These are phyloP conservation scores for Lottia gigantea DNA, from an alignment of 2,888 invertebrate species.

Conservation along the genomic window DNA sequence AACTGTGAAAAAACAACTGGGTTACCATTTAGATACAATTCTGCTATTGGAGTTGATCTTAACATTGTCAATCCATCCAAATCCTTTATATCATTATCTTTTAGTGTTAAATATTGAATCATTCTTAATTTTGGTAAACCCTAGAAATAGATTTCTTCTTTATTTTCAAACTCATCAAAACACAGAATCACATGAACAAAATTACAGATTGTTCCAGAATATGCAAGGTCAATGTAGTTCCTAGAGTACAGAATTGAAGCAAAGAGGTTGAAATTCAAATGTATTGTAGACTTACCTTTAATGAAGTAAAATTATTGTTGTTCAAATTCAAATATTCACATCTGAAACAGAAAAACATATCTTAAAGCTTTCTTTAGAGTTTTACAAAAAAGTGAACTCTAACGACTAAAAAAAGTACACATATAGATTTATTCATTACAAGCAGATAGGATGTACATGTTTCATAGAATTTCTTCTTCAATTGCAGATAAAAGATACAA, in stretches of 20 bases:
- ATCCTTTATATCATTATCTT: conserved; percentile 47
- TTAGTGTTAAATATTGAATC: conserved; percentile 39
- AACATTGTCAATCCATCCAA: conserved; percentile 44
- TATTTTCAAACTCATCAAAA: not conserved
- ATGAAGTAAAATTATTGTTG: conserved; percentile 49
- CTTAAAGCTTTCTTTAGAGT: too few species aligned
- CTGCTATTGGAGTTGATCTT: conserved; percentile 39
- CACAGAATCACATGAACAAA: too few species aligned
- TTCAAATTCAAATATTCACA: conserved; percentile 56
- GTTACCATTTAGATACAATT: conserved; percentile 53
- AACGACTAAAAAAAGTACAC: too few species aligned
- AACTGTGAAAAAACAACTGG: conserved; percentile 53
- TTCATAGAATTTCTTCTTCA: too few species aligned
- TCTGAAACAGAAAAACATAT: conserved; percentile 41
- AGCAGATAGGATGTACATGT: too few species aligned
- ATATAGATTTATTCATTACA: too few species aligned
- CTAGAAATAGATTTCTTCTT: conserved; percentile 31
- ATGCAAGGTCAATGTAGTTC: too few species aligned
- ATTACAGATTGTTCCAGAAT: too few species aligned
- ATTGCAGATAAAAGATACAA: too few species aligned
- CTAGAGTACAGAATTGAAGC: too few species aligned
- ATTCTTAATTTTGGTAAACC: conserved; percentile 49
- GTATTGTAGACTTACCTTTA: conserved; percentile 39
- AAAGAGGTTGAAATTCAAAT: too few species aligned
- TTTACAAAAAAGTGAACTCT: too few species aligned